Conservation (phyloP, 1,140 invertebrate species). For the Eumeta japonica region DNA sequence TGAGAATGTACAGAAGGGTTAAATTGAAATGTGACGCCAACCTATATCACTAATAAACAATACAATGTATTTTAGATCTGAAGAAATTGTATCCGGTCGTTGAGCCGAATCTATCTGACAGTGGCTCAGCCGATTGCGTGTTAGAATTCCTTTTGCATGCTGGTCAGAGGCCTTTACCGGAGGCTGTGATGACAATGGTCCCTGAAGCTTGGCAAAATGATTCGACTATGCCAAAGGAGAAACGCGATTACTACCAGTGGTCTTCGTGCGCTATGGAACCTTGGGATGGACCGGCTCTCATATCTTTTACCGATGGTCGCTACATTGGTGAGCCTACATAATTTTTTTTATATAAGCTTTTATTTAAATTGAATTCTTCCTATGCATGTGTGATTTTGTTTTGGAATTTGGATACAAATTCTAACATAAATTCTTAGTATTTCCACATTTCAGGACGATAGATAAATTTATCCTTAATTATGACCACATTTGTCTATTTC, state of each 20-base stretch:
- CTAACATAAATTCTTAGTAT: too few relatives aligned
- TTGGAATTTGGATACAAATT: too few relatives aligned
- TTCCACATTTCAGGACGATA: too few relatives aligned
- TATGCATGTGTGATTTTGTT: background rate
- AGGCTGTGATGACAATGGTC: conserved; percentile 99
- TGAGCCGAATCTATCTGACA: conserved; percentile 96
- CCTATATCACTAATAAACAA: too few relatives aligned
- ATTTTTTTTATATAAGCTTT: too few relatives aligned
- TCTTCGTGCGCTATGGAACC: conserved; percentile 97
- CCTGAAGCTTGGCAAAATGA: conserved; percentile 99
- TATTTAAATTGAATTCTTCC: background rate
- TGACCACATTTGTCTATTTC: too few relatives aligned
- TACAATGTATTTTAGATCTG: too few relatives aligned
- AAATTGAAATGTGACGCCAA: too few relatives aligned
- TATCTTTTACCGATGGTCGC: conserved; percentile 98
- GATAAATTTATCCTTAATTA: too few relatives aligned
- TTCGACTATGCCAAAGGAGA: conserved; percentile 85
- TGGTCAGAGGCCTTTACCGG: conserved; percentile 85
- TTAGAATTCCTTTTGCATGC: conserved; percentile 95
- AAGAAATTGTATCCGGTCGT: conserved; percentile 95
- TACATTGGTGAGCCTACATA: conserved; percentile 74
- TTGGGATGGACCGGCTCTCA: conserved; percentile 95
- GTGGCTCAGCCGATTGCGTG: conserved; percentile 95
- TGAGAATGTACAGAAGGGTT: too few relatives aligned
- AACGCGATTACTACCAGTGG: conserved; percentile 96